phyloP scores from a whole-genome alignment of 2,113 vertebrate genomes.

The Speoplatyrhinus poulsoni region DNA sequence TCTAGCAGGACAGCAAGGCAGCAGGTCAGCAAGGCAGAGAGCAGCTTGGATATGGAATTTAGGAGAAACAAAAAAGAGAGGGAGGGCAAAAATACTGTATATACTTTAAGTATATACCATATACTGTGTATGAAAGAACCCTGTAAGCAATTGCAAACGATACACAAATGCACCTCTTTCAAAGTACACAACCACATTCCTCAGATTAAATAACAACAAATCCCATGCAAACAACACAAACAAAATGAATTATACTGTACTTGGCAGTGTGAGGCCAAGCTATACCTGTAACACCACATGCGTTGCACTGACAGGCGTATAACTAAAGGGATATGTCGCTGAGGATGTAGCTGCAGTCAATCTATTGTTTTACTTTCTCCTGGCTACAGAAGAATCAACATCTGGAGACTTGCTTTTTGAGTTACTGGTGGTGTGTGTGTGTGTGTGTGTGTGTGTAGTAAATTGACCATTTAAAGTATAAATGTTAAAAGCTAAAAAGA shows the following conservation, averaged over 20 bases:
- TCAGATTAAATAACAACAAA: too few species aligned
- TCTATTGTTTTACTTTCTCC: conserved; percentile 5
- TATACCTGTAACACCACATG: background rate
- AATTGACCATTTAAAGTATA: background rate
- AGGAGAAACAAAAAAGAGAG: background rate
- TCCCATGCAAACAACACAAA: too few species aligned
- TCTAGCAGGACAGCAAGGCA: conserved; percentile 26
- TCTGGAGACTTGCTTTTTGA: conserved; percentile 30
- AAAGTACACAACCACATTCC: too few species aligned
- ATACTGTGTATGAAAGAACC: too few species aligned
- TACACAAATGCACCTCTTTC: too few species aligned
- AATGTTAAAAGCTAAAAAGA: background rate
- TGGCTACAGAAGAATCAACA: conserved; percentile 36
- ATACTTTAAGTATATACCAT: background rate
- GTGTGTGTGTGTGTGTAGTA: background rate
- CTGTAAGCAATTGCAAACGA: too few species aligned
- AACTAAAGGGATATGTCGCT: too few species aligned
- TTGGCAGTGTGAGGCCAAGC: too few species aligned
- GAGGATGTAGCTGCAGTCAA: too few species aligned
- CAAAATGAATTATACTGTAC: too few species aligned
- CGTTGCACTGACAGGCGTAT: too few species aligned
- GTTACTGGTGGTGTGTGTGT: conserved; percentile 23
- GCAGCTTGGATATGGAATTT: conserved; percentile 14
- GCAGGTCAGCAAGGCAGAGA: conserved; percentile 39
- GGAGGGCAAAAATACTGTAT: background rate